Evolutionary conservation across 2,888 invertebrate species (phyloP).

Genomic region (Choristoneura rosaceana): DNA sequence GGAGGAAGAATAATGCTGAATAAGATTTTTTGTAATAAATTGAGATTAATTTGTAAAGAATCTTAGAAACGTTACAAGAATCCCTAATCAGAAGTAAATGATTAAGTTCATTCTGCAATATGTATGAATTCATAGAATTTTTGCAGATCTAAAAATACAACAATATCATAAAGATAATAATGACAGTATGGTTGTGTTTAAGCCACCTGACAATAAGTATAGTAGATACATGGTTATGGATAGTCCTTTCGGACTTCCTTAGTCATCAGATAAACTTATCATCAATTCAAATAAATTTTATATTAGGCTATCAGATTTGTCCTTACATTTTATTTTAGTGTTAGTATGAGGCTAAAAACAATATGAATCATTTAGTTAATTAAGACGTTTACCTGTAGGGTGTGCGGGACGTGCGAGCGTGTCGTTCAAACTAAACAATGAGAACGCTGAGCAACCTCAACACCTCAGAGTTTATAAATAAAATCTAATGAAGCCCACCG

Average conservation of each 20-base stretch:
- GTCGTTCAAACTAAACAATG: conserved; percentile 20
- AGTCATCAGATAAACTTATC: background rate
- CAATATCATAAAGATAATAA: too few species aligned
- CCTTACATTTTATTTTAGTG: background rate
- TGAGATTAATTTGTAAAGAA: too few species aligned
- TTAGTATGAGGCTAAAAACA: too few species aligned
- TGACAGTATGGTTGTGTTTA: too few species aligned
- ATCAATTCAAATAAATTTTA: too few species aligned
- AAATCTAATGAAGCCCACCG: conserved; percentile 53
- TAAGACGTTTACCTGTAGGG: conserved; percentile 20
- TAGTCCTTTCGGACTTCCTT: background rate
- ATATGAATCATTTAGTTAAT: background rate
- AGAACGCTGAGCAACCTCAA: conserved; percentile 25
- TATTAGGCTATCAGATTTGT: background rate
- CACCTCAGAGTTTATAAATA: conserved; percentile 54
- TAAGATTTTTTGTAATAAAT: too few species aligned
- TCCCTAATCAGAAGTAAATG: too few species aligned
- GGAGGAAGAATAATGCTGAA: too few species aligned
- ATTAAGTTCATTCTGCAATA: too few species aligned
- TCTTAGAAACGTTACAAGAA: too few species aligned
- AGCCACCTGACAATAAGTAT: background rate
- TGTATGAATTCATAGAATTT: too few species aligned
- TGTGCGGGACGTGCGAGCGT: conserved; percentile 20
- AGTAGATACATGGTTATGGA: background rate
- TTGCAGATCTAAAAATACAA: too few species aligned